Conservation (phyloP, 2,113 vertebrate species). For the Phaethon lepturus region DNA sequence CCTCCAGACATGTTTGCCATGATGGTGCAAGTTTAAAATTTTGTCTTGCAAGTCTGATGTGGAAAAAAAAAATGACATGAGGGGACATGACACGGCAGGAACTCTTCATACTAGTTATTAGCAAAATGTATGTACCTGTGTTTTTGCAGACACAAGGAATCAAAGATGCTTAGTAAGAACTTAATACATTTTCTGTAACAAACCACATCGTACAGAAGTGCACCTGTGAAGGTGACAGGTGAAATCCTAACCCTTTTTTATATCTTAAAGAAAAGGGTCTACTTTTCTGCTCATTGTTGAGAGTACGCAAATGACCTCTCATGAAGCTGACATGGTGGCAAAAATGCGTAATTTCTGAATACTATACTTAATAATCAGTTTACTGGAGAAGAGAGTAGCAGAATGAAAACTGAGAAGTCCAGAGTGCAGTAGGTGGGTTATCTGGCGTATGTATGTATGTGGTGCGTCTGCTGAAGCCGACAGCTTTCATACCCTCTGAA, state of each 20-base stretch:
- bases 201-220: neutral
- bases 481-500: neutral
- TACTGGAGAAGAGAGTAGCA: neutral
- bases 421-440: neutral
- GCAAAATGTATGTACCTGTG: neutral
- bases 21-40: neutral
- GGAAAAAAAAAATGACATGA: neutral
- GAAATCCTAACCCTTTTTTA: neutral
- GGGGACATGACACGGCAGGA: neutral
- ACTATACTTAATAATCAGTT: neutral
- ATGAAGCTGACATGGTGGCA: neutral
- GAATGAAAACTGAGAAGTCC: neutral
- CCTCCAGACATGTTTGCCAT: neutral
- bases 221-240: neutral
- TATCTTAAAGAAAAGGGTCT: neutral
- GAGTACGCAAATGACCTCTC: neutral
- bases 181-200: neutral
- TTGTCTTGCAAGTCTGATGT: slow-evolving; percentile 46
- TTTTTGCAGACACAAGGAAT: neutral
- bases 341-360: neutral
- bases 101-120: neutral
- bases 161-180: neutral
- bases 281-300: neutral
- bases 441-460: neutral
- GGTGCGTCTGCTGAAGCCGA: neutral